phyloP scores from a whole-genome alignment of 2,888 invertebrate species.

The Ceraclea dissimilis region DNA sequence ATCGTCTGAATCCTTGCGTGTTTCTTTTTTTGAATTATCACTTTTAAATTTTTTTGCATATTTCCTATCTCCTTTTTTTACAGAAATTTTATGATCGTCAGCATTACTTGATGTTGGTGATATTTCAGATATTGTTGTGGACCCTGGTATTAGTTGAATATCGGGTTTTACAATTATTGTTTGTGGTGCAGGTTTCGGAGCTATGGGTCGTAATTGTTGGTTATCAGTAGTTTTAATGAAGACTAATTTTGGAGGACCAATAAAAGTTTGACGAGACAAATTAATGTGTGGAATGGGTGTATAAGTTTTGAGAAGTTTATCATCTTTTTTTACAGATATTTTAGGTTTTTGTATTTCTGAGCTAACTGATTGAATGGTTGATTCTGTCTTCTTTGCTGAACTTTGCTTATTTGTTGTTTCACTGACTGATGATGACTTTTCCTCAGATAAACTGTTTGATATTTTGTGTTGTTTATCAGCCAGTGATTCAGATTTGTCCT shows the following conservation, averaged over 20 bases:
- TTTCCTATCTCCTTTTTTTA: conserved; percentile 35
- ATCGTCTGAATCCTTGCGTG: neutral
- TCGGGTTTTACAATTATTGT: conserved; percentile 42
- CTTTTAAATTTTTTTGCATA: conserved; percentile 43
- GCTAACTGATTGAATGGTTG: conserved; percentile 37
- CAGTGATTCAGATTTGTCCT: conserved; percentile 39
- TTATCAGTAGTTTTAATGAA: conserved; percentile 46
- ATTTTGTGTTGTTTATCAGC: conserved; percentile 31
- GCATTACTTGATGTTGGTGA: conserved; percentile 28
- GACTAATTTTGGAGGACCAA: conserved; percentile 46
- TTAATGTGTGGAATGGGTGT: conserved; percentile 33
- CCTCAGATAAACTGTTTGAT: neutral
- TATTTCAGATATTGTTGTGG: conserved; percentile 9
- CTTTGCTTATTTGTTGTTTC: conserved; percentile 29
- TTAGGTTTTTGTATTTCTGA: conserved; percentile 34
- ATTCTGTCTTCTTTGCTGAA: conserved; percentile 32
- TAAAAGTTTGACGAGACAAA: conserved; percentile 42
- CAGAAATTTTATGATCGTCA: conserved; percentile 28
- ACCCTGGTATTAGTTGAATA: conserved; percentile 18
- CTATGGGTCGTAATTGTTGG: conserved; percentile 36
- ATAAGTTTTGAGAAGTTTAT: conserved; percentile 42
- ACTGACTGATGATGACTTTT: neutral
- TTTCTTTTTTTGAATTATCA: conserved; percentile 27
- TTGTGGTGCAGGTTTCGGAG: conserved; percentile 38
- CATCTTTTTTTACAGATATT: conserved; percentile 44